Percentiles rank a stretch among this genome's conserved stretches.
Evolutionary conservation across 2,797 vertebrate species (phyloP).

Genomic region (Coluber constrictor): DNA sequence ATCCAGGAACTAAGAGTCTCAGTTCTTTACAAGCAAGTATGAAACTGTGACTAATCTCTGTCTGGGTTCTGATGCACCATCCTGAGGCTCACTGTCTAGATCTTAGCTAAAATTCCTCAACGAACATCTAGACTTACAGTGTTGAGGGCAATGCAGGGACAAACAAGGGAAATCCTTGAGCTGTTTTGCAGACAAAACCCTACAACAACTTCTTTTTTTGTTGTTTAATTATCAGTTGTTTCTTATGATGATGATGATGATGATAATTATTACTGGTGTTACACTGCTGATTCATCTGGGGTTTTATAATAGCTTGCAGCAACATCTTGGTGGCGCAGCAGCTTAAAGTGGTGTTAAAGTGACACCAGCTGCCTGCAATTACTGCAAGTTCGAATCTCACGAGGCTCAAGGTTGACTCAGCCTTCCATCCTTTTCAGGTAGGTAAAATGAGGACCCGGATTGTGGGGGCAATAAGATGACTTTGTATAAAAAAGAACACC

Average conservation of each 20-base stretch:
- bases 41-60: conserved; percentile 51
- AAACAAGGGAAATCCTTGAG: background rate
- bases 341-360: no score
- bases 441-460: no score
- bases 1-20: conserved; percentile 14
- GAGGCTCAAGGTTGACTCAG: no score
- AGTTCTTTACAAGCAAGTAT: conserved; percentile 25
- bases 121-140: background rate
- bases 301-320: background rate
- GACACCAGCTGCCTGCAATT: no score
- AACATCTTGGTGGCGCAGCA: background rate
- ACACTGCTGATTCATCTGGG: background rate
- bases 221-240: background rate
- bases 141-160: background rate
- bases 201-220: background rate
- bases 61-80: conserved; percentile 30
- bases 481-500: no score
- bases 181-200: background rate
- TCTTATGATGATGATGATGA: background rate
- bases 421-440: no score
- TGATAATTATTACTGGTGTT: background rate
- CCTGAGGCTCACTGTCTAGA: conserved; percentile 19
- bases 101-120: background rate
- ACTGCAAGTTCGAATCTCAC: no score
- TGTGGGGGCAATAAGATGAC: no score